Evolutionary conservation across 1,140 invertebrate genomes (phyloP).

Genomic region (Ostrea edulis): DNA sequence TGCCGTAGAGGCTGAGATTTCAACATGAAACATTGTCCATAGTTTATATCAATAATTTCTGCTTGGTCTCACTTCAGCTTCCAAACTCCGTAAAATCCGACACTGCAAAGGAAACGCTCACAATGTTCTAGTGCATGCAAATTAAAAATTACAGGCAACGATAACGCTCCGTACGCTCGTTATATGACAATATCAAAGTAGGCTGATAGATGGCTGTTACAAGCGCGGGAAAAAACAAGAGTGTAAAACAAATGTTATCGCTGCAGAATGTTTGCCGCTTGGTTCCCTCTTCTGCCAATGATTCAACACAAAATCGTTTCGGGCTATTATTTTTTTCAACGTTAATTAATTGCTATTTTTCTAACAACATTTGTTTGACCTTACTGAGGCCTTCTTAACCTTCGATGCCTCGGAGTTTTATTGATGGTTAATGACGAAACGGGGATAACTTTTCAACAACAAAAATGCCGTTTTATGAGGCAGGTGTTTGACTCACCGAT

Average conservation of each 20-base stretch:
- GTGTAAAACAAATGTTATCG: slow-evolving; percentile 2
- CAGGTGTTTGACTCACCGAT: too few species aligned
- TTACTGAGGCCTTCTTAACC: neutral
- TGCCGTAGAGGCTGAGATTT: neutral
- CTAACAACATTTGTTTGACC: slow-evolving; percentile 27
- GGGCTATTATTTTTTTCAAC: neutral
- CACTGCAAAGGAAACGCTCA: neutral
- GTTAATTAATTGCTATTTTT: slow-evolving; percentile 24
- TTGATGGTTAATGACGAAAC: neutral
- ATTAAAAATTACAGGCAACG: slow-evolving; percentile 3
- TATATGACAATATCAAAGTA: neutral
- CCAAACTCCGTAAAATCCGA: neutral
- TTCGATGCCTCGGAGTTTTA: neutral
- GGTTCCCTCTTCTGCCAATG: neutral
- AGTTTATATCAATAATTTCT: neutral
- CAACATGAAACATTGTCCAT: neutral
- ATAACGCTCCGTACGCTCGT: neutral
- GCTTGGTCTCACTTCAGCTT: neutral
- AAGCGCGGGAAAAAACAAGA: neutral
- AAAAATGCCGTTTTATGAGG: too few species aligned
- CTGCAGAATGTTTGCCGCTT: neutral
- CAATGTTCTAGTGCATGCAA: neutral
- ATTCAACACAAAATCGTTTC: neutral
- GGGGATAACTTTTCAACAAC: neutral
- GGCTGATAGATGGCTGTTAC: neutral